Evolutionary conservation across 2,113 vertebrate species (phyloP).

Genomic region (Dicaeum eximium): DNA sequence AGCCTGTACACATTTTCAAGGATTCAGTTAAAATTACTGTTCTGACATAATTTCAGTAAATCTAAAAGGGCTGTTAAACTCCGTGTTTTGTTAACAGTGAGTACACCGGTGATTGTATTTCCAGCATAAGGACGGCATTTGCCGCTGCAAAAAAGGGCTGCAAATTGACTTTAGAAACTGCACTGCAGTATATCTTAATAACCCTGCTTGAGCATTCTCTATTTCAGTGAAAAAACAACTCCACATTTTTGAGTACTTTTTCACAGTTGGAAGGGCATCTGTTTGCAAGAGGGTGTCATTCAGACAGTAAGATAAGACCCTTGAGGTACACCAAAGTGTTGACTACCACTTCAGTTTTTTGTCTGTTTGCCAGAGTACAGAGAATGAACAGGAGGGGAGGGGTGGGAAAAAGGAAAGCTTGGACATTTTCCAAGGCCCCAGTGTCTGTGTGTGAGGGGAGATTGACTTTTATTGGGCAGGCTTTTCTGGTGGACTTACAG

Average conservation of each 20-base stretch:
- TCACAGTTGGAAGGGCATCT: neutral
- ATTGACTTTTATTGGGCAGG: slow-evolving; percentile 68
- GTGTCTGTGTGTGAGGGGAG: slow-evolving; percentile 38
- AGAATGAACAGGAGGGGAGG: neutral
- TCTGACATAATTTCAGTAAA: neutral
- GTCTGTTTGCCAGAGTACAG: neutral
- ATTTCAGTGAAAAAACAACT: neutral
- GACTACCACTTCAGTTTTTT: slow-evolving; percentile 6
- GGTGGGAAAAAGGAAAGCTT: neutral
- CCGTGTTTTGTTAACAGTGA: neutral
- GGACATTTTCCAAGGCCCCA: slow-evolving; percentile 60
- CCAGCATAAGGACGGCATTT: neutral
- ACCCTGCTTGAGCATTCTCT: neutral
- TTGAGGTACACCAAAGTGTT: neutral
- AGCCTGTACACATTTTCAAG: neutral
- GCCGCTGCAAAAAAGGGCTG: neutral
- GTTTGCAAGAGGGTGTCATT: slow-evolving; percentile 1
- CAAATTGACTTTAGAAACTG: neutral
- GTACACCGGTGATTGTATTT: neutral
- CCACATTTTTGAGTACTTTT: neutral
- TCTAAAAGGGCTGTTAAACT: neutral
- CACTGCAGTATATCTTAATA: neutral
- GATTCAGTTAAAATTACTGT: neutral
- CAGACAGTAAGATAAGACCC: neutral
- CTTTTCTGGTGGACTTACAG: slow-evolving; percentile 53